Conservation (phyloP, 2,888 invertebrate genomes). For the Rambutsinella grinnellia region DNA sequence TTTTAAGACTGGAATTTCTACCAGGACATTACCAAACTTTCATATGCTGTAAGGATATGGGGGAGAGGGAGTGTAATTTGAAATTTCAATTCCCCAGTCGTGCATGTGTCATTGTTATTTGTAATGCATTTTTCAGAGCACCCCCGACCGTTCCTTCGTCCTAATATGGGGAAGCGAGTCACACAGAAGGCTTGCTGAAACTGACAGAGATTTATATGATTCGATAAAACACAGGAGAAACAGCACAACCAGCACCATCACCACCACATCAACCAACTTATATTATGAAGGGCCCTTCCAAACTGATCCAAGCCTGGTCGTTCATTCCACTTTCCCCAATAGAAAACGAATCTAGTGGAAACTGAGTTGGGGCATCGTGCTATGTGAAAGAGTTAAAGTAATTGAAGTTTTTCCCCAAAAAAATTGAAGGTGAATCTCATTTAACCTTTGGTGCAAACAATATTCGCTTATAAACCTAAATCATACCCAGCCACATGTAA, state of each 20-base stretch:
- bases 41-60: too few species aligned
- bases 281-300: too few species aligned
- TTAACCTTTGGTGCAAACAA: too few species aligned
- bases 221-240: constrained; percentile 35
- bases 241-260: constrained; percentile 2
- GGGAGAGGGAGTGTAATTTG: constrained; percentile 37
- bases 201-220: constrained; percentile 51
- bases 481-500: too few species aligned
- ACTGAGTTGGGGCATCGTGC: too few species aligned
- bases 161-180: constrained; percentile 13
- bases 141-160: constrained; percentile 25
- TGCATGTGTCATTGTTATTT: constrained; percentile 52
- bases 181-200: constrained; percentile 25
- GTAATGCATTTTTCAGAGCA: constrained; percentile 45
- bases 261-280: not conserved
- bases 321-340: not conserved
- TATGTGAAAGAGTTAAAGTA: too few species aligned
- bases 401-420: too few species aligned
- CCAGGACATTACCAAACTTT: not conserved
- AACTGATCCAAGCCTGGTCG: not conserved
- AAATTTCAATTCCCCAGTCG: constrained; percentile 52
- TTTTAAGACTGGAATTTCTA: not conserved
- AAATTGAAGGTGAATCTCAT: too few species aligned
- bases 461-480: too few species aligned
- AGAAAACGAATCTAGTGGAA: too few species aligned